Percentiles rank a stretch among this genome's conserved stretches.
Conservation (phyloP, 1,140 invertebrate genomes). For the Drosophila nebulosa region DNA sequence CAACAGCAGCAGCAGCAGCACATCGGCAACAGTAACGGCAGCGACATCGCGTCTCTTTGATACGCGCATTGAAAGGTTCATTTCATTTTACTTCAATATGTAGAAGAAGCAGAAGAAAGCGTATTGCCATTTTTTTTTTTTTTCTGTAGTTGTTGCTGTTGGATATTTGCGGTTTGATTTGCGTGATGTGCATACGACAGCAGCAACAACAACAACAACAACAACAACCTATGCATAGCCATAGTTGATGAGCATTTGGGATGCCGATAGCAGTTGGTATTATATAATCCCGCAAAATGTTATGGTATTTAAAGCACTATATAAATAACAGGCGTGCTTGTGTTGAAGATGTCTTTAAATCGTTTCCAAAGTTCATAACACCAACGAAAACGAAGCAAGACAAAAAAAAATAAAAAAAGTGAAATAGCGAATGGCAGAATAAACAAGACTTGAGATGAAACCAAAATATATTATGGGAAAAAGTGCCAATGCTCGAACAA, state of each 20-base stretch:
- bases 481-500: neutral
- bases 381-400: slow-evolving; percentile 52
- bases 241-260: slow-evolving; percentile 29
- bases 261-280: slow-evolving; percentile 38
- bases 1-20: slow-evolving; percentile 26
- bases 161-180: slow-evolving; percentile 56
- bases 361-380: slow-evolving; percentile 46
- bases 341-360: slow-evolving; percentile 44
- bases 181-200: slow-evolving; percentile 70
- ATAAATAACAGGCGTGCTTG: slow-evolving; percentile 66
- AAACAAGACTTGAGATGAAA: neutral
- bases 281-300: slow-evolving; percentile 69
- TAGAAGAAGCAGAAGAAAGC: slow-evolving; percentile 58
- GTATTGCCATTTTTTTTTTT: slow-evolving; percentile 62
- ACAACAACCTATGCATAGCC: neutral
- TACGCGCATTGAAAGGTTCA: slow-evolving; percentile 65
- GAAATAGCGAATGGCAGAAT: slow-evolving; percentile 5
- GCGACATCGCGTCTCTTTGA: slow-evolving; percentile 11
- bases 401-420: slow-evolving; percentile 20
- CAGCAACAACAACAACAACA: neutral
- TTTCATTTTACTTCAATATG: slow-evolving; percentile 28
- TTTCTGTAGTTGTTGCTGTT: neutral
- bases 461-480: neutral
- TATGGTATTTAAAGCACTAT: slow-evolving; percentile 75
- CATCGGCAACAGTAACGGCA: slow-evolving; percentile 14